Evolutionary conservation across 2,797 vertebrate species (phyloP).

Genomic region (Anabacerthia variegaticeps): DNA sequence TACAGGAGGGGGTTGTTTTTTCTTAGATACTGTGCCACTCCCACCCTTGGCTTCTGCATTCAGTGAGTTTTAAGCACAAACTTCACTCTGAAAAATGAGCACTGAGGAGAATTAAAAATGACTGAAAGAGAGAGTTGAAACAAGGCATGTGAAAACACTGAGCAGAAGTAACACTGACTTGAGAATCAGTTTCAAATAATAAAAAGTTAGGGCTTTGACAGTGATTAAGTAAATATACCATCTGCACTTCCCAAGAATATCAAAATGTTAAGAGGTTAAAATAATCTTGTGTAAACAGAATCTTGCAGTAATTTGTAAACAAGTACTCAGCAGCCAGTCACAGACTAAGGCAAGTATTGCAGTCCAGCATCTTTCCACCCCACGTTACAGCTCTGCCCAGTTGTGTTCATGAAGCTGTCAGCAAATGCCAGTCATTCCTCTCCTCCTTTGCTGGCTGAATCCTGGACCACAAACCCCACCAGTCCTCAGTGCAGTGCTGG

Average conservation of each 20-base stretch:
- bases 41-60: neutral
- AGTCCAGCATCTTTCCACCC: neutral
- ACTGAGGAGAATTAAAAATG: neutral
- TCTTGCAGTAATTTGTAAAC: conserved; percentile 41
- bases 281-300: conserved; percentile 51
- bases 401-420: neutral
- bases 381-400: neutral
- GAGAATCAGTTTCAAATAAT: conserved; percentile 44
- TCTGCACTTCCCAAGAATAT: conserved; percentile 57
- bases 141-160: conserved; percentile 17
- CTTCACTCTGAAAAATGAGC: neutral
- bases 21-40: neutral
- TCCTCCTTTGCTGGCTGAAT: conserved; percentile 48
- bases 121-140: neutral
- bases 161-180: conserved; percentile 49
- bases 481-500: conserved; percentile 72
- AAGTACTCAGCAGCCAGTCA: neutral
- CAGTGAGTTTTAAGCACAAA: neutral
- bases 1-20: neutral
- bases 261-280: conserved; percentile 58
- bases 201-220: conserved; percentile 42
- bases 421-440: neutral
- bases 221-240: conserved; percentile 57
- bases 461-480: conserved; percentile 23
- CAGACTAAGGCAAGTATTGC: neutral